These are phyloP conservation scores for Deroptyus accipitrinus DNA, from an alignment of 2,113 vertebrate species.

Conservation along the genomic window DNA sequence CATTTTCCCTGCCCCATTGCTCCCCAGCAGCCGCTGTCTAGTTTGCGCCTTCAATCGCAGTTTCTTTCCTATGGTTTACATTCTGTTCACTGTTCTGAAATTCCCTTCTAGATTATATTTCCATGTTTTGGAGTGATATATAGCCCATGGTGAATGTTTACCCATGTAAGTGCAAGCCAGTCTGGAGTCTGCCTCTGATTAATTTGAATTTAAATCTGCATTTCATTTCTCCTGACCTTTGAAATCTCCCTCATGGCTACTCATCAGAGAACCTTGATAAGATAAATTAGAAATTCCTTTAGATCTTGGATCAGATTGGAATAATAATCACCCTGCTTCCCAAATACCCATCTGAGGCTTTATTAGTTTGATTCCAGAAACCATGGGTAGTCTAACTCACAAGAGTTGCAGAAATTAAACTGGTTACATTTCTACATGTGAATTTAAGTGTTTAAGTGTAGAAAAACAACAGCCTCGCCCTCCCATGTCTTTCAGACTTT, in stretches of 20 bases:
- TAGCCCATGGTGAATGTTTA: neutral
- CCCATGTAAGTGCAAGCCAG: neutral
- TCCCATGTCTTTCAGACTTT: neutral
- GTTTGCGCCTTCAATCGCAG: neutral
- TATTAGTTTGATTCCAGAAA: conserved; percentile 14
- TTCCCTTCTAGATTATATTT: neutral
- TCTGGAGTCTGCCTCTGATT: conserved; percentile 8
- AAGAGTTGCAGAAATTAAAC: neutral
- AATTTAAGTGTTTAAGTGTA: neutral
- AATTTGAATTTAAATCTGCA: conserved; percentile 55
- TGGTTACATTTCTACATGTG: neutral
- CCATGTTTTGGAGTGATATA: neutral
- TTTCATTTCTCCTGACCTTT: conserved; percentile 64
- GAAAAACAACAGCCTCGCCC: neutral
- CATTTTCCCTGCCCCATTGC: neutral
- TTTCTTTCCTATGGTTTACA: neutral
- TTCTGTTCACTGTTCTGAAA: neutral
- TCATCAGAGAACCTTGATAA: conserved; percentile 44
- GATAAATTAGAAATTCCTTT: conserved; percentile 61
- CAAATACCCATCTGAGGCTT: neutral
- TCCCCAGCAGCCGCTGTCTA: neutral
- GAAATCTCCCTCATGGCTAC: conserved; percentile 53
- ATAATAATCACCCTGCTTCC: conserved; percentile 28
- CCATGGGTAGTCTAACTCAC: neutral
- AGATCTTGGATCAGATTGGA: conserved; percentile 44